phyloP scores from a whole-genome alignment of 2,797 vertebrate genomes.

The Valencia hispanica region DNA sequence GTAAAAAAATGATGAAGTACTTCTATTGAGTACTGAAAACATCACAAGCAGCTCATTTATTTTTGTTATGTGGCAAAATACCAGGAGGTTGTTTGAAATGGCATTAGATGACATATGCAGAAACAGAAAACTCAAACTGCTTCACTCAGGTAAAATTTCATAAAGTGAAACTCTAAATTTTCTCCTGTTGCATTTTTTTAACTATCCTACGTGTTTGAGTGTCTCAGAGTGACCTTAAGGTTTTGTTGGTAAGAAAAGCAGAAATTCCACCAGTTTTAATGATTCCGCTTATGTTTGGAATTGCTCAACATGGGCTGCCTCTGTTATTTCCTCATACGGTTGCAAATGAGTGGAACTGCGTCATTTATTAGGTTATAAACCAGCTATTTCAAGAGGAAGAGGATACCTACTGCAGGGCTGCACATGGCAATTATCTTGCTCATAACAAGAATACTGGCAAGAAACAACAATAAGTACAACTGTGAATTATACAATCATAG shows the following conservation, averaged over 20 bases:
- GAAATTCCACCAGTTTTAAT: constrained; percentile 20
- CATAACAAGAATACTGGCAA: not conserved
- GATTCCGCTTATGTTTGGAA: accelerated
- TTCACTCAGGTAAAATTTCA: not conserved
- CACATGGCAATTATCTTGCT: not conserved
- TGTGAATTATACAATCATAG: not conserved
- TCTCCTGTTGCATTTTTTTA: not conserved
- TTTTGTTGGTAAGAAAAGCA: constrained; percentile 1
- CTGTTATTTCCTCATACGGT: constrained; percentile 41
- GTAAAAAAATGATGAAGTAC: not conserved
- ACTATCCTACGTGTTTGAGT: not conserved
- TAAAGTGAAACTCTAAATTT: not conserved
- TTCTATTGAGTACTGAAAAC: not conserved
- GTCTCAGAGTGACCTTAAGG: not conserved
- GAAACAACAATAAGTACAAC: not conserved
- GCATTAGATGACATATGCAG: not conserved
- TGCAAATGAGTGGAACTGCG: not conserved
- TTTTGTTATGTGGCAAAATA: not conserved
- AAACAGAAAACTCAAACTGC: not conserved
- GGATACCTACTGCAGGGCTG: not conserved
- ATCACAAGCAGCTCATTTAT: not conserved
- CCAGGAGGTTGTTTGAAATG: not conserved
- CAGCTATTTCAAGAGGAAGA: not conserved
- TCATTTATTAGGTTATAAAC: not conserved
- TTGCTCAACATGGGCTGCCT: constrained; percentile 38